Evolutionary conservation across 2,888 invertebrate species (phyloP).

Genomic region (Sarcophaga subvicina): DNA sequence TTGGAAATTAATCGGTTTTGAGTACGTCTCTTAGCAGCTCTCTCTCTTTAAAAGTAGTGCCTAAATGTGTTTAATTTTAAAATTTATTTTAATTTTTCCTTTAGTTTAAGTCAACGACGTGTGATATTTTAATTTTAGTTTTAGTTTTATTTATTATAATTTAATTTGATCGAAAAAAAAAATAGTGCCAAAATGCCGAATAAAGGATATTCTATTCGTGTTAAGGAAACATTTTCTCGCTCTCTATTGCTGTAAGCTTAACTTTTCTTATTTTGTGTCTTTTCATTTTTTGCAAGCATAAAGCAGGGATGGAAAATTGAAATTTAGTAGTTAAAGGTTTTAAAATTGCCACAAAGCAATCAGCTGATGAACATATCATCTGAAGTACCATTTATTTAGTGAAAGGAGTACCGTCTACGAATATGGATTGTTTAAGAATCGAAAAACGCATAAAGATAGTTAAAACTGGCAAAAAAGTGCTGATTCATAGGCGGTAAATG

Average conservation of each 20-base stretch:
- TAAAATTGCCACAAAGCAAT: too few species aligned
- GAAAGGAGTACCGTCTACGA: too few species aligned
- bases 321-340: too few species aligned
- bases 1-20: constrained; percentile 76
- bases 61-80: constrained; percentile 19
- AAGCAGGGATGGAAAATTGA: not conserved
- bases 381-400: too few species aligned
- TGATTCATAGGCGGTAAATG: too few species aligned
- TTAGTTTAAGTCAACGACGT: not conserved
- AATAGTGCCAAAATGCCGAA: not conserved
- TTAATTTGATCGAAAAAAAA: not conserved
- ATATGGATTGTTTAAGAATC: too few species aligned
- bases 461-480: too few species aligned
- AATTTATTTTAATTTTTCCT: constrained; percentile 33
- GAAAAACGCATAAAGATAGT: too few species aligned
- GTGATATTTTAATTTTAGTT: constrained; percentile 7
- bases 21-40: not conserved
- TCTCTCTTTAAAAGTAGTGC: not conserved
- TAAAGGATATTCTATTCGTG: not conserved
- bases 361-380: too few species aligned
- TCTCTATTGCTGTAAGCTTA: not conserved
- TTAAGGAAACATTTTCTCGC: not conserved
- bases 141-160: not conserved
- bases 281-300: too few species aligned
- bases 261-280: not conserved